These are phyloP conservation scores for Hyposoter didymator DNA, from an alignment of 2,888 invertebrate genomes.

Conservation along the genomic window DNA sequence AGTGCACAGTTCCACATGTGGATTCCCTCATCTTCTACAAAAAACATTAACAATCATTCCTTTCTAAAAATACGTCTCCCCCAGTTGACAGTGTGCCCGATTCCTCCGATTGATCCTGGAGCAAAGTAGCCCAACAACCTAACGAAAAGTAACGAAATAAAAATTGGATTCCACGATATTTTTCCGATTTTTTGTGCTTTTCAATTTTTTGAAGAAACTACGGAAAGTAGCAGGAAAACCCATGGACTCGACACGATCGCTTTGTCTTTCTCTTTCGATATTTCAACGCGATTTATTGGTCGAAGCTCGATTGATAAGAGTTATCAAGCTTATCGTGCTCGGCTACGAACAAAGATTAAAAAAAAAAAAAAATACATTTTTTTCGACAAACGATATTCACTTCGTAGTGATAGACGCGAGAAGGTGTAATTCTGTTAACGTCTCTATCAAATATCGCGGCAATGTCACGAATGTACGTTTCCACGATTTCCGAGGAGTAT, in stretches of 20 bases:
- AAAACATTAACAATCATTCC: too few relatives aligned
- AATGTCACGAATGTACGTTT: constrained; percentile 60
- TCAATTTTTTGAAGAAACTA: not conserved
- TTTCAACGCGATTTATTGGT: constrained; percentile 43
- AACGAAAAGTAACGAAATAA: not conserved
- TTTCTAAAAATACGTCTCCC: too few relatives aligned
- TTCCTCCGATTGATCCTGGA: too few relatives aligned
- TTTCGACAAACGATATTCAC: not conserved
- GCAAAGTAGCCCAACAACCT: too few relatives aligned
- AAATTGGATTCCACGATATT: too few relatives aligned
- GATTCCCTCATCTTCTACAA: too few relatives aligned
- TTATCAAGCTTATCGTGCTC: constrained; percentile 62
- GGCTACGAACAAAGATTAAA: constrained; percentile 45
- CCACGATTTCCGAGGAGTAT: constrained; percentile 61
- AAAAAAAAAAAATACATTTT: not conserved
- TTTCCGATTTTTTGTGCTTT: too few relatives aligned
- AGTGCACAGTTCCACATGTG: too few relatives aligned
- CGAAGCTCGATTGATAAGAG: constrained; percentile 51
- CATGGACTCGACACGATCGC: not conserved
- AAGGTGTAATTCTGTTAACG: constrained; percentile 22
- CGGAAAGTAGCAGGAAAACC: not conserved
- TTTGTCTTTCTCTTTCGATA: constrained; percentile 25
- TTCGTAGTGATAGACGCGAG: constrained; percentile 14
- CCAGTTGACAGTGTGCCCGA: too few relatives aligned
- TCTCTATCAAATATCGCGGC: constrained; percentile 7